phyloP scores from a whole-genome alignment of 2,888 invertebrate genomes.

The Plagiodera versicolora region DNA sequence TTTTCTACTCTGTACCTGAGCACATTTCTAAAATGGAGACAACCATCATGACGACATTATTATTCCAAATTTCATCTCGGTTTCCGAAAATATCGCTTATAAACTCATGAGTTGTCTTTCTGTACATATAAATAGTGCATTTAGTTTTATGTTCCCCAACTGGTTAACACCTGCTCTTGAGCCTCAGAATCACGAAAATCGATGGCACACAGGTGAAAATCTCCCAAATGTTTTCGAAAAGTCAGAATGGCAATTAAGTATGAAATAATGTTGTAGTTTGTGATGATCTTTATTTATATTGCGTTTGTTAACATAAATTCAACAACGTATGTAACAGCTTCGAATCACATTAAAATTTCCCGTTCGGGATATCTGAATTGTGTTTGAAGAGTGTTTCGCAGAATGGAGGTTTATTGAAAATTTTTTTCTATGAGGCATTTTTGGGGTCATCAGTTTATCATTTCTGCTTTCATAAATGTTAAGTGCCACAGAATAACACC shows the following conservation, averaged over 20 bases:
- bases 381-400: too few relatives aligned
- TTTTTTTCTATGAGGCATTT: too few relatives aligned
- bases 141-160: constrained; percentile 44
- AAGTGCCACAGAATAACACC: too few relatives aligned
- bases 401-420: too few relatives aligned
- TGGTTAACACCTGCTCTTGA: constrained; percentile 45
- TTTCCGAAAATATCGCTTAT: constrained; percentile 16
- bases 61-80: not conserved
- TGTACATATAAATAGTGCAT: constrained; percentile 38
- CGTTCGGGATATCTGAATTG: too few relatives aligned
- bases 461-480: too few relatives aligned
- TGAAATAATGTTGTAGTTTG: constrained; percentile 21
- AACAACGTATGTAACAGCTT: too few relatives aligned
- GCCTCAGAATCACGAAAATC: constrained; percentile 40
- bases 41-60: too few relatives aligned
- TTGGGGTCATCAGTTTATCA: too few relatives aligned
- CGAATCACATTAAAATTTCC: too few relatives aligned
- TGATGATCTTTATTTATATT: constrained; percentile 28
- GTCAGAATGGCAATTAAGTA: constrained; percentile 6
- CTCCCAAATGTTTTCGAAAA: constrained; percentile 23
- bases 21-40: too few relatives aligned
- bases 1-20: too few relatives aligned
- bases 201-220: constrained; percentile 45
- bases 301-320: not conserved
- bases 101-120: constrained; percentile 1